Percentiles rank a stretch among this genome's conserved stretches.
phyloP scores from a whole-genome alignment of 1,140 invertebrate genomes.

The Drosophila repletoides region DNA sequence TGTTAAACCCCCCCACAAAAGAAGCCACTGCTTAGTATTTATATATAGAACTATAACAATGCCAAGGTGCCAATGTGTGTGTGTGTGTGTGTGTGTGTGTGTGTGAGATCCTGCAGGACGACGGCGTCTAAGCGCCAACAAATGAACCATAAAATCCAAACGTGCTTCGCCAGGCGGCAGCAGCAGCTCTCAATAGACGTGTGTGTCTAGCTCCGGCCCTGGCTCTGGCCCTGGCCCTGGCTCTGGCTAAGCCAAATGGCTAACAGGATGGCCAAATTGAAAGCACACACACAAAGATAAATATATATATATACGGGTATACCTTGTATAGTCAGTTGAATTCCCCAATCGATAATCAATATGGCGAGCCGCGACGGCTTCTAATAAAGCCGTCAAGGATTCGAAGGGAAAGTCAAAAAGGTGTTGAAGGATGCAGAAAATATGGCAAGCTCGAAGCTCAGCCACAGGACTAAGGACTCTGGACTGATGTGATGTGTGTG shows the following conservation, averaged over 20 bases:
- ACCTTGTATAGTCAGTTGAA: conserved; percentile 34
- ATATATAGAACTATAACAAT: conserved; percentile 29
- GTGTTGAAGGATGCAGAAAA: conserved; percentile 71
- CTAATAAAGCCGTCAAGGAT: conserved; percentile 73
- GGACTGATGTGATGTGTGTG: neutral
- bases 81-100: neutral
- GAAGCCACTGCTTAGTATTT: conserved; percentile 4
- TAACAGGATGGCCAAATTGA: conserved; percentile 77
- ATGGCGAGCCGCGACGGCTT: conserved; percentile 65
- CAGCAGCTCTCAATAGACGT: conserved; percentile 9
- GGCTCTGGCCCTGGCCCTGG: no score
- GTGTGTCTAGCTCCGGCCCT: conserved; percentile 39
- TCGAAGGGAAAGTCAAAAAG: conserved; percentile 44
- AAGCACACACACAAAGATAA: conserved; percentile 19
- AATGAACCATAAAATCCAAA: conserved; percentile 82
- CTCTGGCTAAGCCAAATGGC: conserved; percentile 76
- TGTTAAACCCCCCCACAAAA: no score
- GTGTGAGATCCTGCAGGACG: conserved; percentile 18
- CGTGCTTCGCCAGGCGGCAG: conserved; percentile 47
- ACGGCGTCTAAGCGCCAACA: conserved; percentile 70
- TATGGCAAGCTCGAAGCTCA: conserved; percentile 33
- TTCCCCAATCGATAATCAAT: conserved; percentile 82
- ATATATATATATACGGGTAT: neutral
- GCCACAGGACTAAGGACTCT: no score
- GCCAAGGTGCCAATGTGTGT: conserved; percentile 5